phyloP scores from a whole-genome alignment of 2,888 invertebrate genomes.

The Marasmarcha lunaedactyla region DNA sequence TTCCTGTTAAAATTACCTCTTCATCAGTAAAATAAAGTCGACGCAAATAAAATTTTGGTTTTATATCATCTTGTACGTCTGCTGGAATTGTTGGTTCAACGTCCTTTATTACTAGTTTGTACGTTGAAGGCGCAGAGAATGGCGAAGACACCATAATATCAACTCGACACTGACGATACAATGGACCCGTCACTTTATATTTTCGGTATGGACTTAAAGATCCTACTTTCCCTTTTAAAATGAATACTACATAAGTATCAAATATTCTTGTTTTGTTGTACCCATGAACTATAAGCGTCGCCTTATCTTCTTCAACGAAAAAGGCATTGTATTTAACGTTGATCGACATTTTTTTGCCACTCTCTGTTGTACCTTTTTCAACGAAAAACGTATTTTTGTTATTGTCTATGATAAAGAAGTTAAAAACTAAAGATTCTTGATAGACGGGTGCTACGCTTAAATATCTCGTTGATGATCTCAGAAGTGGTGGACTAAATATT shows the following conservation, averaged over 20 bases:
- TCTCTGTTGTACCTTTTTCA: constrained; percentile 42
- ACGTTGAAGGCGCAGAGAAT: constrained; percentile 27
- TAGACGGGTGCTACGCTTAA: constrained; percentile 44
- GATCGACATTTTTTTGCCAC: constrained; percentile 43
- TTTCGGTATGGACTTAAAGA: constrained; percentile 38
- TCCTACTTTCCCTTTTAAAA: constrained; percentile 37
- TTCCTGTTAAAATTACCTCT: constrained; percentile 34
- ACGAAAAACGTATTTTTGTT: constrained; percentile 37
- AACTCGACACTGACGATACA: constrained; percentile 49
- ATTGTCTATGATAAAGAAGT: constrained; percentile 39
- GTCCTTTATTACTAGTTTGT: constrained; percentile 36
- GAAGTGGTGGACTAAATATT: constrained; percentile 51
- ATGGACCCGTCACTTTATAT: constrained; percentile 47
- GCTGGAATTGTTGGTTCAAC: constrained; percentile 43
- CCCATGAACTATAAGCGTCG: constrained; percentile 47
- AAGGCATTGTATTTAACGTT: constrained; percentile 48
- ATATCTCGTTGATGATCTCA: constrained; percentile 42
- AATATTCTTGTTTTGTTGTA: constrained; percentile 59
- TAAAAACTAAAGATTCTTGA: constrained; percentile 47
- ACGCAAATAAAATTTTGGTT: constrained; percentile 35
- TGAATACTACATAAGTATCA: constrained; percentile 49
- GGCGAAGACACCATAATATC: constrained; percentile 46
- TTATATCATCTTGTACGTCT: constrained; percentile 24
- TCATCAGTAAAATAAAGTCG: constrained; percentile 46
- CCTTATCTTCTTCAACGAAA: constrained; percentile 36